A percentile compares a stretch with the other conserved stretches of the same genome.
These are phyloP conservation scores for Torymus texanus DNA, from an alignment of 2,888 invertebrate species.

Conservation along the genomic window DNA sequence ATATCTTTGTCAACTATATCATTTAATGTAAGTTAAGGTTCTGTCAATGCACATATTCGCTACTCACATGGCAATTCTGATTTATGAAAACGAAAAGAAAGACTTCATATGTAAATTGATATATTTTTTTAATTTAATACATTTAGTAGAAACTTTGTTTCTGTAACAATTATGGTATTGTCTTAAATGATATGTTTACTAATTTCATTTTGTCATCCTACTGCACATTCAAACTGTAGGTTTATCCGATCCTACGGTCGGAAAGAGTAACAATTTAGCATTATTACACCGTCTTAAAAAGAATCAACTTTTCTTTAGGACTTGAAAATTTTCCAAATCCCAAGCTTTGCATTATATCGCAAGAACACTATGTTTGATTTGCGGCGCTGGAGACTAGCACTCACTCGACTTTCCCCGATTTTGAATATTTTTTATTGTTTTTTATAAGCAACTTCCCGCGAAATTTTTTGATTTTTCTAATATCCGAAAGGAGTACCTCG, in stretches of 20 bases:
- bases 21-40: not conserved
- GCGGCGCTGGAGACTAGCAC: slow-evolving; percentile 67
- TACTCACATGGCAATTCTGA: not conserved
- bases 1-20: slow-evolving; percentile 8
- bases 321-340: slow-evolving; percentile 56
- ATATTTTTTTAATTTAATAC: slow-evolving; percentile 48
- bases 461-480: slow-evolving; percentile 14
- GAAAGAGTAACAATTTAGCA: slow-evolving; percentile 56
- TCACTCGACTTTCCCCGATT: slow-evolving; percentile 32
- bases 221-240: slow-evolving; percentile 17
- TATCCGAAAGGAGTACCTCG: slow-evolving; percentile 20
- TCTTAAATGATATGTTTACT: slow-evolving; percentile 75
- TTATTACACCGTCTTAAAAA: slow-evolving; percentile 57
- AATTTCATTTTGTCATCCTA: slow-evolving; percentile 63
- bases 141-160: slow-evolving; percentile 73
- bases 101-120: slow-evolving; percentile 41
- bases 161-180: slow-evolving; percentile 70
- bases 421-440: slow-evolving; percentile 1
- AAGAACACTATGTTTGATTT: slow-evolving; percentile 44
- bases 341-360: slow-evolving; percentile 46
- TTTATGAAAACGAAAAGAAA: slow-evolving; percentile 34
- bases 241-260: slow-evolving; percentile 57
- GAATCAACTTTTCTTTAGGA: slow-evolving; percentile 65
- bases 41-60: slow-evolving; percentile 5
- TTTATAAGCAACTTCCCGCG: not conserved